phyloP scores from a whole-genome alignment of 2,113 vertebrate genomes.

The Dendropsophus ebraccatus region DNA sequence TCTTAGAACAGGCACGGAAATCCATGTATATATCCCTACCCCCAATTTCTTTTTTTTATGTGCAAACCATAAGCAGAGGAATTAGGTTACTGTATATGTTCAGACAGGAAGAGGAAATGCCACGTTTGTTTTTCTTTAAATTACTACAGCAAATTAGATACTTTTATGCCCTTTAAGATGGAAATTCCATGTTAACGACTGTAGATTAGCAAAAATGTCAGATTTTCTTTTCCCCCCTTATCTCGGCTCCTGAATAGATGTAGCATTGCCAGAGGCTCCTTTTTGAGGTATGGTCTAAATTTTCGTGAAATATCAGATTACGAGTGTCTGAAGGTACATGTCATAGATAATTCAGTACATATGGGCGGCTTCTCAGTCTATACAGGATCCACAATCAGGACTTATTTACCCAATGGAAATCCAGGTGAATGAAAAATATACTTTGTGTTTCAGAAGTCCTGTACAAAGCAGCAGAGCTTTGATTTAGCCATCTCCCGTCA shows the following conservation, averaged over 20 bases:
- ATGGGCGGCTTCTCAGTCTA: conserved; percentile 78
- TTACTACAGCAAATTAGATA: conserved; percentile 73
- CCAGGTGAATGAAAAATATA: conserved; percentile 69
- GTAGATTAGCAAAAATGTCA: conserved; percentile 75
- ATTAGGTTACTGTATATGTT: conserved; percentile 64
- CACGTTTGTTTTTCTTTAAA: conserved; percentile 72
- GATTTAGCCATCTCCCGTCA: conserved; percentile 5
- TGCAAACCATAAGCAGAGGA: conserved; percentile 25
- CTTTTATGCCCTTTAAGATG: conserved; percentile 75
- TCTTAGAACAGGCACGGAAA: background rate
- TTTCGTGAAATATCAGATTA: conserved; percentile 86
- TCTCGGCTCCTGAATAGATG: conserved; percentile 74
- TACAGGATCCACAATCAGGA: conserved; percentile 77
- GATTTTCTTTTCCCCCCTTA: conserved; percentile 70
- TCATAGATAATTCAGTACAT: conserved; percentile 88
- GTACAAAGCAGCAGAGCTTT: conserved; percentile 21
- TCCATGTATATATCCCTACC: background rate
- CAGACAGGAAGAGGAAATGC: conserved; percentile 68
- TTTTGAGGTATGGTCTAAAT: conserved; percentile 82
- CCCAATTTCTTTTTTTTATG: conserved; percentile 7
- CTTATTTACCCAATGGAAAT: conserved; percentile 72
- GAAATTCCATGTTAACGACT: conserved; percentile 76
- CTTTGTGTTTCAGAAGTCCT: conserved; percentile 66
- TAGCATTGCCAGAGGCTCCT: conserved; percentile 73
- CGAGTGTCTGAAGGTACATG: conserved; percentile 83